phyloP scores from a whole-genome alignment of 37 sponge, comb jelly and placozoan genomes.

The Hexactinellida sp. region DNA sequence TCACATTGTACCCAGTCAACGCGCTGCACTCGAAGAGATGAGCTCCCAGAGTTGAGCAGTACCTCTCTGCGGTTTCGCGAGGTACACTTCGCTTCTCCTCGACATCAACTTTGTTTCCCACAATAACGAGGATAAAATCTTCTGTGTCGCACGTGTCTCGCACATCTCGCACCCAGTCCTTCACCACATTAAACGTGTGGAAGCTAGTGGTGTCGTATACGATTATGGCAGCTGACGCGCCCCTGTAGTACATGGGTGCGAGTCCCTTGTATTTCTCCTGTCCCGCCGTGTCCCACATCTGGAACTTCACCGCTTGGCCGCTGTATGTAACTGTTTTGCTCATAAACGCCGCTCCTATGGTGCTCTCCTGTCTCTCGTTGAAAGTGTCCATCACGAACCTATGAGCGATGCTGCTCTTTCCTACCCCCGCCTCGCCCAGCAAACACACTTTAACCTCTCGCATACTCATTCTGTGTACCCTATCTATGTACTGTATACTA shows the following conservation, averaged over 20 bases:
- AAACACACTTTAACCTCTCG: conserved; percentile 10
- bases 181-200: not conserved
- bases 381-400: not conserved
- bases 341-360: not conserved
- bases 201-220: not conserved
- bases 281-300: conserved; percentile 13
- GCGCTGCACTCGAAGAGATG: conserved; percentile 1
- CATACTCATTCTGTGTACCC: conserved; percentile 10
- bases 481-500: too few relatives aligned
- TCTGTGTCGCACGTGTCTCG: not conserved
- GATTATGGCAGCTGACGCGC: not conserved
- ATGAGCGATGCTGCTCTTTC: conserved; percentile 6
- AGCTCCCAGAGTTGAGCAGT: not conserved
- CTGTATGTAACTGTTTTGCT: not conserved
- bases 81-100: not conserved
- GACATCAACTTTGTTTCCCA: not conserved
- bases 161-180: conserved; percentile 6
- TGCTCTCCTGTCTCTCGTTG: not conserved
- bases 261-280: conserved; percentile 15
- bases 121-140: conserved; percentile 1
- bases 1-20: not conserved
- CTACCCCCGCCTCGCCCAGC: conserved; percentile 3
- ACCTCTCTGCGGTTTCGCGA: not conserved
- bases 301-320: not conserved
- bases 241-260: not conserved